phyloP scores from a whole-genome alignment of 2,113 vertebrate species.

The Antechinus flavipes region DNA sequence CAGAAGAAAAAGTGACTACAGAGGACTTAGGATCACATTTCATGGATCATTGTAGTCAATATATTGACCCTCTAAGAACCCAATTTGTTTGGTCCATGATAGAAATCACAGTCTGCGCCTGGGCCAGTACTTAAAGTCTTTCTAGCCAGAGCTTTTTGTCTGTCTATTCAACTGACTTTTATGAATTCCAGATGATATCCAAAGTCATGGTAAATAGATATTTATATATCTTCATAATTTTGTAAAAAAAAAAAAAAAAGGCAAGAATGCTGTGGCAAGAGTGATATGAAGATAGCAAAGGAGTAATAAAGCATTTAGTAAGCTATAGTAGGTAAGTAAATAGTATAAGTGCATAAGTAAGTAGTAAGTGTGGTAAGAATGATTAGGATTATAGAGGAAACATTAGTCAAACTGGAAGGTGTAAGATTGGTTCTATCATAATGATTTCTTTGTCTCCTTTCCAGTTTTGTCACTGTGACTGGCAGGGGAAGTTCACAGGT shows the following conservation, averaged over 20 bases:
- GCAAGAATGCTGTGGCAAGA: background rate
- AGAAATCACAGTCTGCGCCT: background rate
- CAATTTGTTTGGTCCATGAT: background rate
- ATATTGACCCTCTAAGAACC: background rate
- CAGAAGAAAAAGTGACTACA: background rate
- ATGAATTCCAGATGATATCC: background rate
- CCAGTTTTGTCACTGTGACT: background rate
- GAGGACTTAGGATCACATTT: background rate
- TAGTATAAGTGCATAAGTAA: too few relatives aligned
- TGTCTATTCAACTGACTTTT: background rate
- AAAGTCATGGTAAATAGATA: background rate
- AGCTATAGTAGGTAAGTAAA: background rate
- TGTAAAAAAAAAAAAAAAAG: background rate
- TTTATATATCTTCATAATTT: background rate
- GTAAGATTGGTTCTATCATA: background rate
- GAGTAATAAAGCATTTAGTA: background rate
- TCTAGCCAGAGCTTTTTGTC: background rate
- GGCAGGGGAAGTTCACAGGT: background rate
- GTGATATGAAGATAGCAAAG: background rate
- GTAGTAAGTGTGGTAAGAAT: background rate
- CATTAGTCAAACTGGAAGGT: background rate
- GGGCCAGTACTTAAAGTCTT: background rate
- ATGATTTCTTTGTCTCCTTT: background rate
- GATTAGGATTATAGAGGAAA: background rate
- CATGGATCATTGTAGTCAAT: background rate